phyloP scores from a whole-genome alignment of 1,140 invertebrate genomes.

The Cotesia glomerata region DNA sequence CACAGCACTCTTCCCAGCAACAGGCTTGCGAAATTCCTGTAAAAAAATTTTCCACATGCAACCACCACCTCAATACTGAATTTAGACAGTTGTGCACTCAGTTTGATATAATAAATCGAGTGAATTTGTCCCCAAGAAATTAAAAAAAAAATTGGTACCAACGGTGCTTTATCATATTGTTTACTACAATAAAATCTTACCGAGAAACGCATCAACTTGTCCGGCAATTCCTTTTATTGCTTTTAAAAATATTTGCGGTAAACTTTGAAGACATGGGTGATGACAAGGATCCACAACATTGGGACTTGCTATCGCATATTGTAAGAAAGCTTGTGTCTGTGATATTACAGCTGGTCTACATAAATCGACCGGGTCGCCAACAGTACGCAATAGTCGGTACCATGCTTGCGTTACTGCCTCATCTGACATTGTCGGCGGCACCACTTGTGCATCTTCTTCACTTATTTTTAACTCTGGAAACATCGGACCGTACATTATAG shows the following conservation, averaged over 20 bases:
- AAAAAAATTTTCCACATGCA: conserved; percentile 50
- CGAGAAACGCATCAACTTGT: conserved; percentile 94
- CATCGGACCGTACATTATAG: conserved; percentile 87
- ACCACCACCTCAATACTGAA: conserved; percentile 38
- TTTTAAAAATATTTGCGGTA: conserved; percentile 91
- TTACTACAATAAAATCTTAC: conserved; percentile 64
- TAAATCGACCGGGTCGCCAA: conserved; percentile 93
- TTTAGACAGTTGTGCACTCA: conserved; percentile 15
- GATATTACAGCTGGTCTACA: conserved; percentile 85
- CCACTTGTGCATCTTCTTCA: conserved; percentile 85
- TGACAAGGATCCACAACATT: conserved; percentile 84
- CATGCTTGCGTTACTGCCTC: conserved; percentile 92
- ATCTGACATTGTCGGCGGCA: conserved; percentile 82
- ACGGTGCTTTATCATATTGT: conserved; percentile 35
- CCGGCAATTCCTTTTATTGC: conserved; percentile 92
- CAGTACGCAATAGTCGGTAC: conserved; percentile 91
- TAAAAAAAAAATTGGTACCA: not conserved
- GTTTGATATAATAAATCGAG: conserved; percentile 5
- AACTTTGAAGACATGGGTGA: conserved; percentile 85
- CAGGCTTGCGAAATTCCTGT: conserved; percentile 62
- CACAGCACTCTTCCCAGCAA: conserved; percentile 63
- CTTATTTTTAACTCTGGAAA: conserved; percentile 87
- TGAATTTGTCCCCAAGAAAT: conserved; percentile 12
- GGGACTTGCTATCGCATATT: conserved; percentile 75
- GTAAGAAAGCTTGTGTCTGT: conserved; percentile 84